phyloP scores from a whole-genome alignment of 2,113 vertebrate genomes.

The Chamaetylas fuelleborni region DNA sequence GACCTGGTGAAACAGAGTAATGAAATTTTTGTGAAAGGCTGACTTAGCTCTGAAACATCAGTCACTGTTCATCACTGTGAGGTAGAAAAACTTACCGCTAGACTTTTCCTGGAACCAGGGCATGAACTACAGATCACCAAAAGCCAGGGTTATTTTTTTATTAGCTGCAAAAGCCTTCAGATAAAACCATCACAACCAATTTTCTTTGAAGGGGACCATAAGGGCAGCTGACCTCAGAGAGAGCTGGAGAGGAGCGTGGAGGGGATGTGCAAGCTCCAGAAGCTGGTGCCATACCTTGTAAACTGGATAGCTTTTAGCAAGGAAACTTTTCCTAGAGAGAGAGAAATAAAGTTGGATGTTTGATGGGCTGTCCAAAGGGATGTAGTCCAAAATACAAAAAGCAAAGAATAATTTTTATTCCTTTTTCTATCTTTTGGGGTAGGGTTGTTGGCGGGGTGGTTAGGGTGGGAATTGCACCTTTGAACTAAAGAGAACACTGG shows the following conservation, averaged over 20 bases:
- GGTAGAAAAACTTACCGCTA: not conserved
- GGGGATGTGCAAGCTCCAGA: not conserved
- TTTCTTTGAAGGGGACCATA: not conserved
- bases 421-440: not conserved
- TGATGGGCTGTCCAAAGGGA: not conserved
- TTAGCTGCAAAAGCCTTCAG: not conserved
- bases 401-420: not conserved
- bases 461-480: not conserved
- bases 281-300: not conserved
- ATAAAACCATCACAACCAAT: not conserved
- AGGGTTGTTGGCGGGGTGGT: fast-evolving
- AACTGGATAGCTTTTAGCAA: not conserved
- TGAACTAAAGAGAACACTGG: not conserved
- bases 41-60: not conserved
- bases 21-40: constrained; percentile 4
- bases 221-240: not conserved
- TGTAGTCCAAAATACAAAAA: not conserved
- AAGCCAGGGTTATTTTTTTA: not conserved
- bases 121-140: not conserved
- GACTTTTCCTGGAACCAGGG: not conserved
- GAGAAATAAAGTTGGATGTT: not conserved
- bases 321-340: not conserved
- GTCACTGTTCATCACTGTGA: not conserved
- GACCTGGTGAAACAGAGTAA: not conserved
- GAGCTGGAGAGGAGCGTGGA: not conserved